These are phyloP conservation scores for Channa argus DNA, from an alignment of 2,113 vertebrate genomes.

Conservation along the genomic window DNA sequence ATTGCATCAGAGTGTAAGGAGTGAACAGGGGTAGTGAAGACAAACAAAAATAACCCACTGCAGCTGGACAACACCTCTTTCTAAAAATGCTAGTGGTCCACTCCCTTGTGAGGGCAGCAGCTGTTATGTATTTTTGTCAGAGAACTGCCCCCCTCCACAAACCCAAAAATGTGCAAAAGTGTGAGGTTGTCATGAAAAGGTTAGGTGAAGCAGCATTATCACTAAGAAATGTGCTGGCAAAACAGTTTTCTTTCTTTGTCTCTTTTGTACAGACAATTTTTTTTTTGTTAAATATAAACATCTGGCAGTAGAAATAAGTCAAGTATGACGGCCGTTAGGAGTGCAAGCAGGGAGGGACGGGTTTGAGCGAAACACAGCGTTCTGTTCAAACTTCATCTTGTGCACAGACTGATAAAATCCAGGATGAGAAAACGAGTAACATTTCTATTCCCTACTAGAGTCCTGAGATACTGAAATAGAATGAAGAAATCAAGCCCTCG, in stretches of 20 bases:
- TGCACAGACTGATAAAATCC: conserved; percentile 55
- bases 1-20: conserved; percentile 51
- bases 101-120: conserved; percentile 77
- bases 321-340: conserved; percentile 32
- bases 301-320: conserved; percentile 27
- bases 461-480: conserved; percentile 51
- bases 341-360: conserved; percentile 8
- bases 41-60: conserved; percentile 77
- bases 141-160: background rate
- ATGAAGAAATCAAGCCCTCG: conserved; percentile 61
- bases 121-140: conserved; percentile 74
- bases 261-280: conserved; percentile 14
- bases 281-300: conserved; percentile 37
- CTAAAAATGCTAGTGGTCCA: conserved; percentile 60
- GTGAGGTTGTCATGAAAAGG: conserved; percentile 51
- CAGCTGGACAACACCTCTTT: conserved; percentile 70
- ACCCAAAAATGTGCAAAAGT: conserved; percentile 34
- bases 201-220: conserved; percentile 43
- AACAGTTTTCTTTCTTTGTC: conserved; percentile 59
- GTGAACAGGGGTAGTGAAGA: conserved; percentile 45
- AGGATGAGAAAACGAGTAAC: conserved; percentile 44
- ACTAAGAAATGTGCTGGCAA: conserved; percentile 52
- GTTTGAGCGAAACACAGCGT: conserved; percentile 36
- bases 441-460: conserved; percentile 44
- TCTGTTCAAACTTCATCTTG: conserved; percentile 47